phyloP scores from a whole-genome alignment of 2,888 invertebrate genomes.

The Diadegma fenestrale region DNA sequence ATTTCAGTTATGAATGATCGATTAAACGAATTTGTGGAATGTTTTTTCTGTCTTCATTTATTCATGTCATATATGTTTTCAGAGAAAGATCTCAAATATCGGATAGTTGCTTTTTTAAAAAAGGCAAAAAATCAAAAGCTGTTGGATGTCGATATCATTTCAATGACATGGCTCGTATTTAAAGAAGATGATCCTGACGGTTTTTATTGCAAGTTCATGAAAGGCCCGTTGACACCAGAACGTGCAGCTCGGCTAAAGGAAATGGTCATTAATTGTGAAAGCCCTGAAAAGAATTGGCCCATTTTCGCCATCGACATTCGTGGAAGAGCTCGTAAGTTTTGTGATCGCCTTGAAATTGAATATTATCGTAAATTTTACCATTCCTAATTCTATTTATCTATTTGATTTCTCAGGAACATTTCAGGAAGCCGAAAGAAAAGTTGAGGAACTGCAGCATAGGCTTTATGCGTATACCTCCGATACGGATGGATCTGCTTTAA shows the following conservation, averaged over 20 bases:
- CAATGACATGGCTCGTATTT: background rate
- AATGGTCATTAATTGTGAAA: background rate
- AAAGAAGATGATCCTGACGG: background rate
- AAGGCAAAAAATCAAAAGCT: background rate
- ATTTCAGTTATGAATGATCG: background rate
- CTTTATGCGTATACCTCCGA: background rate
- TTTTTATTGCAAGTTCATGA: background rate
- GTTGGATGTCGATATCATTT: conserved; percentile 1
- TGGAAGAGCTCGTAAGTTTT: background rate
- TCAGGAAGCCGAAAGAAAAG: background rate
- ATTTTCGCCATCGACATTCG: background rate
- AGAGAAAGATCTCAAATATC: background rate
- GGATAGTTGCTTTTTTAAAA: background rate
- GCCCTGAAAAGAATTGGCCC: background rate
- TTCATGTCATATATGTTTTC: background rate
- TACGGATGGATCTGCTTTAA: background rate
- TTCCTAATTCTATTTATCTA: background rate
- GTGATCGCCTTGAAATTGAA: background rate
- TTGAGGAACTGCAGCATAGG: background rate
- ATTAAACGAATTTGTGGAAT: background rate
- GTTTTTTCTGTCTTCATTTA: background rate
- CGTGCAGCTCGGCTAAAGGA: background rate
- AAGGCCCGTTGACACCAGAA: background rate
- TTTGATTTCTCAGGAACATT: conserved; percentile 1
- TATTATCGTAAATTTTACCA: background rate